Evolutionary conservation across 2,888 invertebrate genomes (phyloP).

Genomic region (Stenodera caucasica): DNA sequence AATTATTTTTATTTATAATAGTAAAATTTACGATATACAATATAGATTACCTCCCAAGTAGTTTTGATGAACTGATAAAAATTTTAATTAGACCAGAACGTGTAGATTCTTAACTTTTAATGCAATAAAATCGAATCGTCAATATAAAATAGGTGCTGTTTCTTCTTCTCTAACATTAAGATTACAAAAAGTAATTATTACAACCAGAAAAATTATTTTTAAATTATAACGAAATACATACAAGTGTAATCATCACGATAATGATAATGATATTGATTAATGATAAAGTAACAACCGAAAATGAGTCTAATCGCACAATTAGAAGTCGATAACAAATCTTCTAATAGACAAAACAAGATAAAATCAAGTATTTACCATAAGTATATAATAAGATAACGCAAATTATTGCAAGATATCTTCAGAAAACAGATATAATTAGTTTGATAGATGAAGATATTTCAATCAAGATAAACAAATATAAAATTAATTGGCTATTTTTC

Average conservation of each 20-base stretch:
- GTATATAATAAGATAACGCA: not conserved
- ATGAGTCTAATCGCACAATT: not conserved
- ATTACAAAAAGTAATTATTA: not conserved
- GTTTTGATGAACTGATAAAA: constrained; percentile 1
- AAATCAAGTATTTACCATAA: constrained; percentile 2
- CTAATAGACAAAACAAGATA: not conserved
- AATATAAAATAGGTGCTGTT: not conserved
- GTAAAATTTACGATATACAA: no score
- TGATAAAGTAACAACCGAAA: not conserved
- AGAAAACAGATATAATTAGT: not conserved
- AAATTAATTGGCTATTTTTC: not conserved
- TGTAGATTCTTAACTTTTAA: constrained; percentile 2
- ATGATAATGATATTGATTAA: no score
- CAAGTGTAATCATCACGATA: not conserved
- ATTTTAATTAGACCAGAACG: constrained; percentile 1
- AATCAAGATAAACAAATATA: not conserved
- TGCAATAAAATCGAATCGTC: constrained; percentile 1
- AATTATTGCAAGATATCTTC: not conserved
- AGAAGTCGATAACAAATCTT: not conserved
- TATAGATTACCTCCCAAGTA: constrained; percentile 7
- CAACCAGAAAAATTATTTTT: no score
- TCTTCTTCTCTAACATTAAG: not conserved
- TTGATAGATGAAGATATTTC: not conserved
- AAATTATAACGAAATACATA: no score
- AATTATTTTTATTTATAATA: no score